Base-by-base conservation (phyloP, 2,113 vertebrate genomes). In the Amphiprion percula region DNA sequence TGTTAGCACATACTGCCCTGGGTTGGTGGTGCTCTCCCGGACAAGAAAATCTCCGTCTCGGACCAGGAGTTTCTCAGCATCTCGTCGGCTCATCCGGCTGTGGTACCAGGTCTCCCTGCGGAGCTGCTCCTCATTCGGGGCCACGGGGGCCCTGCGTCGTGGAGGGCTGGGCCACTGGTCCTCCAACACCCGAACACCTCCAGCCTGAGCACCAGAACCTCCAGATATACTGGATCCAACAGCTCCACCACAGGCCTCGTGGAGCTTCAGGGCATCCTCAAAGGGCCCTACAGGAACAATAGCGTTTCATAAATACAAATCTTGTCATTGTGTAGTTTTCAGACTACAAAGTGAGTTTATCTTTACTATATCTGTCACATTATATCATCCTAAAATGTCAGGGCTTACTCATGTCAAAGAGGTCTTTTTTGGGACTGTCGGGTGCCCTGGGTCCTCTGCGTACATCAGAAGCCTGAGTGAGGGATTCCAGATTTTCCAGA, bases 381-480 rank as follows among this genome's bases (percentile, higher is more conserved):
- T 46, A 53, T 23, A 19, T 56, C 10, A 64, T 26, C 10, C 0
- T 2, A 2, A 33, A 65, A 26, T 60, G 0, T 58, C 2, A 49
- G 19, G 4, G 88, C 97, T 84, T 93, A 99, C 98, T 96, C 98
- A 99, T 99, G 71, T 99, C 98, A 69, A 99, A 99, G 8, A 99
- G 95, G 84, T 99, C 98, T 80, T 97, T 99, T 80, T 96, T 95
- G 41, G 98, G 98, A 82, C 97, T 99, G 50, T 97, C 96, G 0
- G 95, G 93, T 0, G 50, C 69, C 21, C 87, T 65, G 10, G 70
- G 49, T 46, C 62, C 7, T 49, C 79, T 16, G 58, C 58, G 37
- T 87, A 92, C 84, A 23, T 90, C 83, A 0, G 74, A 41, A 11
- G 75, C 87, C 0, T 80, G 81, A 4, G 71, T 64, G 55, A 90